Base-by-base conservation (phyloP, 1,140 invertebrate genomes). In the Camponotus vicinus region DNA sequence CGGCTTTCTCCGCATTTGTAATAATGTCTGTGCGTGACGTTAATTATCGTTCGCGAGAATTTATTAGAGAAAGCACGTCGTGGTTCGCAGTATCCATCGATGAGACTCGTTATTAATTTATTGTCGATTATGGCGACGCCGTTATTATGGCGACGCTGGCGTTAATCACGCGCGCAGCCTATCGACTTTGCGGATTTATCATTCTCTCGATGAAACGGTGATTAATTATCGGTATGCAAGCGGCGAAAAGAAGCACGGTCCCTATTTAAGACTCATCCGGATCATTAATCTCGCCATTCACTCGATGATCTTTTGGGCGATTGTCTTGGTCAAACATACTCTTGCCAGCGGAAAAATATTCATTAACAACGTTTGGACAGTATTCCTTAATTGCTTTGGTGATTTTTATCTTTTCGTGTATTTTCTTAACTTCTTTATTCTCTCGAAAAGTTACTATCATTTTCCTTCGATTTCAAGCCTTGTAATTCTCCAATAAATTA, bases 51-150 rank as follows among this genome's bases (percentile, higher is more conserved):
- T 8, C 27, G 52, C 52, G 71, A 45, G 85, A 76, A 89, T 89
- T 89, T 89, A 89, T 89, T 89, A 79, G 88, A 67, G 88, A 89
- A 89, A 89, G 88, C 86, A 63, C 8, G 42, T 11, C 27, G 45
- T 52, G 67, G 61, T 64, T 66, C 37, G 66, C 42, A 45, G 34
- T 45, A 73, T 42, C 15, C 55, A 11, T n/a, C 69, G 55, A 63
- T 42, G 69, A 52, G 49, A 34, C 49, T 63, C 71, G 80, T 88
- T 84, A 89, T 89, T 84, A 89, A 85, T 87, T 83, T 83, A 84
- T 89, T 85, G 78, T 69, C 79, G 69, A 83, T 83, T 75, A 75
- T 7, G 69, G 4, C 69, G 79, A 73, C 79, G 79, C 79, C 69
- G 79, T 83, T 83, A 83, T 83, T 75, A 73, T 37, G 34, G 86